These are phyloP conservation scores for Pseudochirops corinnae DNA, from an alignment of 2,797 vertebrate genomes.

Conservation along the genomic window DNA sequence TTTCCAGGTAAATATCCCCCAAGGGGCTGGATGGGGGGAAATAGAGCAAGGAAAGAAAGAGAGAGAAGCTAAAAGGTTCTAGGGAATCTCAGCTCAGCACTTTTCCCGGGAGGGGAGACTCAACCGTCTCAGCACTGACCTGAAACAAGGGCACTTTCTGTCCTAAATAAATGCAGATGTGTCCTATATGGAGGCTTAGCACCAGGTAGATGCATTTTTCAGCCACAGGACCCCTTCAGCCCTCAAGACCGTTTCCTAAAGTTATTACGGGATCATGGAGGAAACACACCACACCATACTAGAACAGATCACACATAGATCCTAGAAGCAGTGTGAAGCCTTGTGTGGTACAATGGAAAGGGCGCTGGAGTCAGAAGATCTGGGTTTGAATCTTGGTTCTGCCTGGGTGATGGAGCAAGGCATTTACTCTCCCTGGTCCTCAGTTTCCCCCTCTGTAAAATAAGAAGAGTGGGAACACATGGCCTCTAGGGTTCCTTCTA, in stretches of 20 bases:
- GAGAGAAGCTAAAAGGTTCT: not conserved
- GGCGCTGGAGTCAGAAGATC: not conserved
- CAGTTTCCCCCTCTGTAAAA: not conserved
- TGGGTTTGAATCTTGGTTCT: not conserved
- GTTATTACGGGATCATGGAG: not conserved
- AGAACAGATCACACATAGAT: not conserved
- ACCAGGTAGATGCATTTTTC: not conserved
- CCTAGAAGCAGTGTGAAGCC: slow-evolving; percentile 51
- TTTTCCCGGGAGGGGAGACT: not conserved
- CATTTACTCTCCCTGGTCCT: not conserved
- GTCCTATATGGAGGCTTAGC: slow-evolving; percentile 71
- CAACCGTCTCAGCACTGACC: not conserved
- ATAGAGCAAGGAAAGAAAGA: slow-evolving; percentile 21
- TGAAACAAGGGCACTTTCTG: slow-evolving; percentile 72
- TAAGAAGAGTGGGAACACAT: not conserved
- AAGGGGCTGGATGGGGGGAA: not conserved
- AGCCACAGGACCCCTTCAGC: slow-evolving; percentile 9
- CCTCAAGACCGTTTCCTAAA: not conserved
- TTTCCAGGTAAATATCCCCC: slow-evolving; percentile 69
- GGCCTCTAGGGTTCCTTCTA: not conserved
- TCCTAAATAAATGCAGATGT: slow-evolving; percentile 68
- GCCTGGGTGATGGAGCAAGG: not conserved
- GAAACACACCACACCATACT: not conserved
- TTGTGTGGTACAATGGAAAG: not conserved
- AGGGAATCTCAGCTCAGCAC: slow-evolving; percentile 6